These are phyloP conservation scores for Aspidiotus destructor DNA, from an alignment of 2,888 invertebrate species.

Conservation along the genomic window DNA sequence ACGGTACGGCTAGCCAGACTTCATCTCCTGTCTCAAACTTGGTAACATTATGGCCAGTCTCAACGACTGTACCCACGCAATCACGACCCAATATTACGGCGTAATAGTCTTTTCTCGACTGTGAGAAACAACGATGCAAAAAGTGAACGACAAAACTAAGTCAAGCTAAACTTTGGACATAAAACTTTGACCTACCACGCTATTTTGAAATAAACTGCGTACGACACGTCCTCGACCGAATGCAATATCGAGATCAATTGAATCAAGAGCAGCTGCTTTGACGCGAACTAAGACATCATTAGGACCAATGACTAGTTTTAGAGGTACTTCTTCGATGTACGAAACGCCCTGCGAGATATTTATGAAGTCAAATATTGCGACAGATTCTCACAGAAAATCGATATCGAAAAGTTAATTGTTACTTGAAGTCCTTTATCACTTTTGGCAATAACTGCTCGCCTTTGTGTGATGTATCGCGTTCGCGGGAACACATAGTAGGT, in stretches of 20 bases:
- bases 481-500: conserved; percentile 40
- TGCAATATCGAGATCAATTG: conserved; percentile 51
- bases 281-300: conserved; percentile 53
- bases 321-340: conserved; percentile 45
- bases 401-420: conserved; percentile 35
- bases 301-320: conserved; percentile 47
- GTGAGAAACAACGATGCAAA: conserved; percentile 6
- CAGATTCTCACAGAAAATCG: neutral
- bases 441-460: conserved; percentile 43
- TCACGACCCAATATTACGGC: conserved; percentile 54
- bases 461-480: conserved; percentile 39
- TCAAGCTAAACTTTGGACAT: conserved; percentile 38
- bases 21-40: conserved; percentile 49
- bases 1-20: conserved; percentile 49
- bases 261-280: conserved; percentile 52
- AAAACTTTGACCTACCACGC: conserved; percentile 35
- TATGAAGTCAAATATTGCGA: neutral
- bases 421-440: conserved; percentile 43
- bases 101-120: conserved; percentile 43
- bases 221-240: conserved; percentile 48
- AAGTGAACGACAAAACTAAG: conserved; percentile 7
- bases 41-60: conserved; percentile 50
- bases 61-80: conserved; percentile 53
- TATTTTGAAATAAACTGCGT: conserved; percentile 40
- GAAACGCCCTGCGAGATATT: conserved; percentile 45